These are phyloP conservation scores for Heteromurus nitidus DNA, from an alignment of 2,888 invertebrate species.

Conservation along the genomic window DNA sequence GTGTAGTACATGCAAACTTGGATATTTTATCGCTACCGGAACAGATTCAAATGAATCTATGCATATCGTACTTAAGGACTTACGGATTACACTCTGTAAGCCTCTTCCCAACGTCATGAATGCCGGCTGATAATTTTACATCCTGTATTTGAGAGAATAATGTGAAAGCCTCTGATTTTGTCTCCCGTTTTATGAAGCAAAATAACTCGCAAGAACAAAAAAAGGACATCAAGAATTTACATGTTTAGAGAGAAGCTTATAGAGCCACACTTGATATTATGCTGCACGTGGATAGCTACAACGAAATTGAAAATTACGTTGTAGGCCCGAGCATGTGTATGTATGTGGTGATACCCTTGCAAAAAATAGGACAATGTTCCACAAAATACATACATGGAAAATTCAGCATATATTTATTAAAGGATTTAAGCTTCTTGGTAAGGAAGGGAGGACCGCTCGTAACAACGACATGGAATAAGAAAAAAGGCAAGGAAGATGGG, in stretches of 20 bases:
- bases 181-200: background rate
- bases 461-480: slow-evolving; percentile 32
- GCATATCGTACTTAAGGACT: background rate
- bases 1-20: no score
- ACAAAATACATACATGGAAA: no score
- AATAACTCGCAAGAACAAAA: background rate
- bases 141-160: slow-evolving; percentile 16
- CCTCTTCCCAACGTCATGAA: slow-evolving; percentile 35
- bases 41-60: background rate
- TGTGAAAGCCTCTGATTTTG: slow-evolving; percentile 5
- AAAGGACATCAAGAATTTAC: no score
- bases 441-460: no score
- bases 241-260: background rate
- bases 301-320: no score
- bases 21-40: no score
- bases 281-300: no score
- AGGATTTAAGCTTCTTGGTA: slow-evolving; percentile 1
- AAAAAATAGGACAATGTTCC: no score
- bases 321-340: no score
- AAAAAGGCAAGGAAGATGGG: background rate
- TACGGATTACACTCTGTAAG: slow-evolving; percentile 2
- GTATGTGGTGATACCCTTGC: no score
- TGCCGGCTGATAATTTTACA: slow-evolving; percentile 20
- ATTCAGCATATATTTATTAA: background rate
- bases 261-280: no score